Conservation (phyloP, 2,797 vertebrate species). For the Trematocara caparti region DNA sequence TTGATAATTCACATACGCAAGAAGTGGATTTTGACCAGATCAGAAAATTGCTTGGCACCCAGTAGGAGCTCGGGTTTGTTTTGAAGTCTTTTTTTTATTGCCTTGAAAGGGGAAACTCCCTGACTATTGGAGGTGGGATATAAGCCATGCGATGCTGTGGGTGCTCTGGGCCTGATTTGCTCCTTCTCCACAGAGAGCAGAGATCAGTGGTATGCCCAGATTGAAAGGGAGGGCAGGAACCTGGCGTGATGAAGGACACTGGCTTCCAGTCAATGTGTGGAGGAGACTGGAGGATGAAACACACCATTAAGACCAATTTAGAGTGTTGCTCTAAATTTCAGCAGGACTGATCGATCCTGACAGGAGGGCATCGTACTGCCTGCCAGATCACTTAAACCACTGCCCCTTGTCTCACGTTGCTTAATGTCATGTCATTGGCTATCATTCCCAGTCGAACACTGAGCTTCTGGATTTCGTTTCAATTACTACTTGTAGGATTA, state of each 20-base stretch:
- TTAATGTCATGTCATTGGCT: conserved; percentile 79
- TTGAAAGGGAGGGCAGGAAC: conserved; percentile 73
- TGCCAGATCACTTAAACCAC: conserved; percentile 82
- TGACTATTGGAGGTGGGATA: conserved; percentile 60
- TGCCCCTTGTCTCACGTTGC: conserved; percentile 70
- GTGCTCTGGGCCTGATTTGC: conserved; percentile 60
- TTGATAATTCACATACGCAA: conserved; percentile 43
- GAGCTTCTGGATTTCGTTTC: conserved; percentile 66
- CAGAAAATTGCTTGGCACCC: conserved; percentile 46
- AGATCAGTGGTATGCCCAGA: conserved; percentile 71
- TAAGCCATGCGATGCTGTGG: conserved; percentile 59
- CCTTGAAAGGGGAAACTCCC: conserved; percentile 52
- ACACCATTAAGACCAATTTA: conserved; percentile 81
- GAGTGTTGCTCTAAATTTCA: conserved; percentile 81
- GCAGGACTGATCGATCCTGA: conserved; percentile 82
- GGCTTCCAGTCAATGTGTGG: conserved; percentile 64
- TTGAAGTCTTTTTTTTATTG: conserved; percentile 43
- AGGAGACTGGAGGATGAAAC: conserved; percentile 75
- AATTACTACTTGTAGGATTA: conserved; percentile 75
- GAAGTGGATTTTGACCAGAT: conserved; percentile 59
- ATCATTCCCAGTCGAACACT: conserved; percentile 64
- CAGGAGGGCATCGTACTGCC: conserved; percentile 78
- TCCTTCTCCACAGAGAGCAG: conserved; percentile 67
- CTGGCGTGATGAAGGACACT: conserved; percentile 71
- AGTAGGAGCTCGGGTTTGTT: conserved; percentile 33